Conservation (phyloP, 2,113 vertebrate genomes). For the Eublepharis macularius region DNA sequence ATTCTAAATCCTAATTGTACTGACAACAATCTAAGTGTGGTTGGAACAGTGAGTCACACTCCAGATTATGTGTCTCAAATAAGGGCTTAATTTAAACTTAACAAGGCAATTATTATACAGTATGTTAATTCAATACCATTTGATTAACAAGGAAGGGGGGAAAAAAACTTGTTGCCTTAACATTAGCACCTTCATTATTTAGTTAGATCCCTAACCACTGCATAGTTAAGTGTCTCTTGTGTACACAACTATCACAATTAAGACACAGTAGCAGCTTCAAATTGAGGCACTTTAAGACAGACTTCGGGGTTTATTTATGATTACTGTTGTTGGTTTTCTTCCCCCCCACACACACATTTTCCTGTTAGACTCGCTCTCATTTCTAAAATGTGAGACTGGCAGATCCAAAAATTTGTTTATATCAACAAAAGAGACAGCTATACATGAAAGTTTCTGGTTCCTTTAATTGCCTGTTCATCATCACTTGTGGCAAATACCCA, state of each 20-base stretch:
- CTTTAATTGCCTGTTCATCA: background rate
- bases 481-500: too few species aligned
- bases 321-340: background rate
- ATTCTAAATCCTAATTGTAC: slow-evolving; percentile 73
- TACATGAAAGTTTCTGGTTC: background rate
- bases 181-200: slow-evolving; percentile 23
- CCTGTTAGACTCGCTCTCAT: background rate
- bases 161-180: slow-evolving; percentile 47
- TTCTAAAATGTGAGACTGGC: background rate
- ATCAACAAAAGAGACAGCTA: background rate
- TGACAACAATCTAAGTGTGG: slow-evolving; percentile 70
- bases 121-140: slow-evolving; percentile 61
- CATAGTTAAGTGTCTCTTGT: background rate
- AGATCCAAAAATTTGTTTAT: background rate
- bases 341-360: background rate
- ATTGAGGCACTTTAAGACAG: background rate
- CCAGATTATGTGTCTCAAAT: slow-evolving; percentile 67
- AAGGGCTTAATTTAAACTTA: slow-evolving; percentile 66
- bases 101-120: slow-evolving; percentile 70
- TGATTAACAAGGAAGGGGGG: slow-evolving; percentile 47
- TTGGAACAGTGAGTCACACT: slow-evolving; percentile 64
- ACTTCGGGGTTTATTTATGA: background rate
- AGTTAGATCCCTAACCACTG: slow-evolving; percentile 2
- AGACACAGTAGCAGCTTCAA: background rate
- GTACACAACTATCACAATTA: background rate